Base-by-base conservation (phyloP, 2,888 invertebrate genomes). In the Psococerastis gibbosa region DNA sequence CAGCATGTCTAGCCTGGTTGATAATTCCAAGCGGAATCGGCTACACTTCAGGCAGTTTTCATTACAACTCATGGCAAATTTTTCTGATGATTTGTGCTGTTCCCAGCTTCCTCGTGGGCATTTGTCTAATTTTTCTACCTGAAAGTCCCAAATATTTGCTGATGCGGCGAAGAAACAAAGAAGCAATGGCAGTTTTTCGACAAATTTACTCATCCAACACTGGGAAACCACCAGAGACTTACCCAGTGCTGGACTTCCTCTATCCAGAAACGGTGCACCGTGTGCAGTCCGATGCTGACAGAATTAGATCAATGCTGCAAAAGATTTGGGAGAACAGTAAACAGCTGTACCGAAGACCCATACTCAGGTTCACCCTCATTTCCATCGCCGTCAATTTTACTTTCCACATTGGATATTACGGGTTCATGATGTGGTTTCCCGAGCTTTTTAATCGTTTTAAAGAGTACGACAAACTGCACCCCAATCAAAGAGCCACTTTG, bases 351-450 rank as follows among this genome's bases (percentile, higher is more conserved):
- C 68, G 75, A 47, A 73, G 78, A 50, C 84, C 85, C 50, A 84
- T 87, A 53, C 64, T 85, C 50, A 78, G 79, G 56, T 84, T 84
- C 60, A 85, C 85, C 33, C 54, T 75, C 52, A 80, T 87, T 59
- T 85, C 87, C 48, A 80, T 88, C 53, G 75, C 80, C 47, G 87
- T 91, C 57, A 88, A 89, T 59, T 87, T 89, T 59, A 85, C 88
- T 52, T 85, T 91, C 65, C 87, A 89, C 64, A 89, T 89, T 62
- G 91, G 85, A 45, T 92, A 89, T 62, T 92, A 92, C 60, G 91
- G 91, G 33, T 67, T 92, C 44, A 88, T 88, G 84, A 87, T 92
- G 84, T 92, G 92, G 92, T 89, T 91, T 65, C 91, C 91, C 1
- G 89, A 91, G 63, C 70, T 92, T 57, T 92, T 91, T 65, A 84